phyloP scores from a whole-genome alignment of 2,113 vertebrate genomes.

The Daboia siamensis region DNA sequence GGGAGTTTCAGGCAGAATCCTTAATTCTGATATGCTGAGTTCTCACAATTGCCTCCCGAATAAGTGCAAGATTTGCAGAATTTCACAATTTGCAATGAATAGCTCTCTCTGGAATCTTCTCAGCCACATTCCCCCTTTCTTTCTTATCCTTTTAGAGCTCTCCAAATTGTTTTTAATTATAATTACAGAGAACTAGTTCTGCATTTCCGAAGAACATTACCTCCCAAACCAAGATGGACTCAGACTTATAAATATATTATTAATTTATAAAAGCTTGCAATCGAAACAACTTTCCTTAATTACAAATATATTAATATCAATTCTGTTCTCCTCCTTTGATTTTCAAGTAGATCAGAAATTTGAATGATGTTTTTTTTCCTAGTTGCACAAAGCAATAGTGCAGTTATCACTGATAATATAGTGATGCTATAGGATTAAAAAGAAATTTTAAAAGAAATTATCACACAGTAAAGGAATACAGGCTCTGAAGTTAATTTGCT shows the following conservation, averaged over 20 bases:
- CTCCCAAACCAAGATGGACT: slow-evolving; percentile 57
- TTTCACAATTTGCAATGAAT: background rate
- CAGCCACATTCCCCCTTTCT: slow-evolving; percentile 38
- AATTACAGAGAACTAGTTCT: slow-evolving; percentile 68
- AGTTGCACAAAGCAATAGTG: background rate
- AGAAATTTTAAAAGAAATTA: background rate
- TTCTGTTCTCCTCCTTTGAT: background rate
- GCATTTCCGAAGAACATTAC: slow-evolving; percentile 58
- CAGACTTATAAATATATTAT: background rate
- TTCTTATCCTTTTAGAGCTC: slow-evolving; percentile 56
- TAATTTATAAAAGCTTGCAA: slow-evolving; percentile 13
- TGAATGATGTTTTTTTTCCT: background rate
- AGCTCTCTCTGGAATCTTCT: background rate
- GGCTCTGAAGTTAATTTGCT: background rate
- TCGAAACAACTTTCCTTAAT: background rate
- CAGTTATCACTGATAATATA: background rate
- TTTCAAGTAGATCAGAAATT: background rate
- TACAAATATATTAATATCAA: background rate
- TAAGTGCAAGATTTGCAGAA: background rate
- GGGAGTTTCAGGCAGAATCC: background rate
- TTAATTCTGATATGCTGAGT: background rate
- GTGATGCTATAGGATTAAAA: background rate
- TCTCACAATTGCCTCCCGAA: background rate
- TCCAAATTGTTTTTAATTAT: slow-evolving; percentile 68
- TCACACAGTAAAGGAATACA: background rate